phyloP scores from a whole-genome alignment of 2,797 vertebrate species.

The Miichthys miiuy region DNA sequence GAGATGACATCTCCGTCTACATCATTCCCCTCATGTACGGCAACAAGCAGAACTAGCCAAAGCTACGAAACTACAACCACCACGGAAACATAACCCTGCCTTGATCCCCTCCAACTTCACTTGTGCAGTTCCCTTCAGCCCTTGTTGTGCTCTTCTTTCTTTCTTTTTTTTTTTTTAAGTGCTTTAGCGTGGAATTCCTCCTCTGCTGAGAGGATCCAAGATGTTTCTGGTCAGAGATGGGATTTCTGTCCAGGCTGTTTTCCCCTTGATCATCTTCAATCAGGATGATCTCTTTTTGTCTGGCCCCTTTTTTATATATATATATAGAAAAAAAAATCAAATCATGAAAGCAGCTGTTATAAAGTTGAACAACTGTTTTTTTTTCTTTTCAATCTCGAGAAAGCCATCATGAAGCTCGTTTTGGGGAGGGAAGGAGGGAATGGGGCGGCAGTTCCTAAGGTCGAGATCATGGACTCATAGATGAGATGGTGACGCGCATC shows the following conservation, averaged over 20 bases:
- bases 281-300: constrained; percentile 37
- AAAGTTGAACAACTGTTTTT: constrained; percentile 6
- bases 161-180: constrained; percentile 27
- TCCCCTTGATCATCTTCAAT: constrained; percentile 25
- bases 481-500: constrained; percentile 42
- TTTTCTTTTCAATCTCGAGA: constrained; percentile 13
- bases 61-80: constrained; percentile 3
- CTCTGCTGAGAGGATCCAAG: constrained; percentile 23
- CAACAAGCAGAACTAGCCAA: constrained; percentile 86
- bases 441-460: neutral
- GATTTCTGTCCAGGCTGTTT: constrained; percentile 27
- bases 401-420: constrained; percentile 50
- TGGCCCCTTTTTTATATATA: constrained; percentile 17
- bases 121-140: constrained; percentile 21
- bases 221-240: constrained; percentile 29
- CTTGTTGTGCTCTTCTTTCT: constrained; percentile 14
- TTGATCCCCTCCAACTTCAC: constrained; percentile 14
- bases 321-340: constrained; percentile 28
- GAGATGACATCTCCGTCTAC: constrained; percentile 98
- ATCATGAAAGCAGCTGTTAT: constrained; percentile 29
- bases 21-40: constrained; percentile 94
- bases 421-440: too few relatives aligned
- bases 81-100: constrained; percentile 21
- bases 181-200: constrained; percentile 60
- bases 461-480: constrained; percentile 5